phyloP scores from a whole-genome alignment of 2,888 invertebrate genomes.

The Chymomyza procnemis region DNA sequence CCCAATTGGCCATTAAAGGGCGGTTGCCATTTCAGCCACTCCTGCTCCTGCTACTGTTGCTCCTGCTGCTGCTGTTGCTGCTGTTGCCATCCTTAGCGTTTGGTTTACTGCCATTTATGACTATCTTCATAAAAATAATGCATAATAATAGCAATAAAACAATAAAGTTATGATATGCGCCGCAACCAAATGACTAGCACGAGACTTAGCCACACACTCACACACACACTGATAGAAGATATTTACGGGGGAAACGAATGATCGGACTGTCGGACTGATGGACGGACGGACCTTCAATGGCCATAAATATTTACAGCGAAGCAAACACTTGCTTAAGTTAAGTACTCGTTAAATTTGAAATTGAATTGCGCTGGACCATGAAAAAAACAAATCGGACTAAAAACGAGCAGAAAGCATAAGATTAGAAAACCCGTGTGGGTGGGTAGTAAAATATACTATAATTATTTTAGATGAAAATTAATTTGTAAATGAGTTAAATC shows the following conservation, averaged over 20 bases:
- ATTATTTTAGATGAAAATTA: too few species aligned
- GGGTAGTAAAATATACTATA: background rate
- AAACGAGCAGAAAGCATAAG: background rate
- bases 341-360: constrained; percentile 69
- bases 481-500: too few species aligned
- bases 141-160: constrained; percentile 71
- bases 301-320: constrained; percentile 71
- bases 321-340: constrained; percentile 71
- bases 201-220: constrained; percentile 16
- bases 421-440: background rate
- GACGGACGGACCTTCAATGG: constrained; percentile 21
- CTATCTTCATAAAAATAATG: constrained; percentile 67
- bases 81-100: constrained; percentile 12
- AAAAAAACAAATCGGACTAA: constrained; percentile 14
- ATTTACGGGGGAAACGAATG: too few species aligned
- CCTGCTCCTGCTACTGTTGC: constrained; percentile 7
- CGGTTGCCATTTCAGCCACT: constrained; percentile 26
- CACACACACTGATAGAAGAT: constrained; percentile 7
- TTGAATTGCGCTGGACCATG: constrained; percentile 49
- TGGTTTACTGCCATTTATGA: constrained; percentile 51
- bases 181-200: constrained; percentile 19
- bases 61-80: background rate
- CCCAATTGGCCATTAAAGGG: constrained; percentile 47
- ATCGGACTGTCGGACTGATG: constrained; percentile 9
- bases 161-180: constrained; percentile 59